Base-by-base conservation (phyloP, 2,113 vertebrate species). In the Mesocricetus auratus region DNA sequence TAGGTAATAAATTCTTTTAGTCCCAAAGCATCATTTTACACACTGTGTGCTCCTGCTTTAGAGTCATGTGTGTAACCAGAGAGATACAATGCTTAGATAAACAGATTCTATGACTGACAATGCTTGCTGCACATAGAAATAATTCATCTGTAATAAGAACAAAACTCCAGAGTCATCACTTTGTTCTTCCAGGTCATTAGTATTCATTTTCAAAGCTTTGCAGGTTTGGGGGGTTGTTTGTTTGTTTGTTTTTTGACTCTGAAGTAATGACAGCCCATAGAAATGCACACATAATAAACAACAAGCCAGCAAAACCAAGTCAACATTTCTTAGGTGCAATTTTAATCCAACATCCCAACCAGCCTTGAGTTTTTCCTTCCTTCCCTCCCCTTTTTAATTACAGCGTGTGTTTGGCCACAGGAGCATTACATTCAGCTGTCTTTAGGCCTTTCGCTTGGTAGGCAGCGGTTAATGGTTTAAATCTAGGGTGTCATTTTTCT, bases 151-250 rank as follows among this genome's bases (percentile, higher is more conserved):
- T 92, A 33, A 85, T 79, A 66, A 29, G 66, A 86, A 58, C 79
- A 79, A 71, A 93, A 95, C 36, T 60, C 45, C 94, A 93, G 78
- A 94, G 64, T 68, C 92, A 33, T 29, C 81, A 19, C 56, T 96
- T 96, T 91, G 73, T 82, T 97, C 97, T 97, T 81, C 77, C 66
- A 86, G 60, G 64, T 95, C 92, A 62, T 98, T 97, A 94, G 90
- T 93, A 62, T 13, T 97, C 77, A 13, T 93, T 96, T 96, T 62
- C 24, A 15, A 92, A 78, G 66, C 11, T 73, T 79, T 94, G 58
- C 71, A 24, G 77, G n/a, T 60, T n/a, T 86, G 62, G 50, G n/a
- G n/a, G n/a, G n/a, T n/a, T n/a, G 50, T 90, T 94, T 96, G 82
- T 58, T 42, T 66, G 93, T 66, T 9, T 53, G 8, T 56, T 71